Base-by-base conservation (phyloP, 2,113 vertebrate species). In the Calidris pygmaea region DNA sequence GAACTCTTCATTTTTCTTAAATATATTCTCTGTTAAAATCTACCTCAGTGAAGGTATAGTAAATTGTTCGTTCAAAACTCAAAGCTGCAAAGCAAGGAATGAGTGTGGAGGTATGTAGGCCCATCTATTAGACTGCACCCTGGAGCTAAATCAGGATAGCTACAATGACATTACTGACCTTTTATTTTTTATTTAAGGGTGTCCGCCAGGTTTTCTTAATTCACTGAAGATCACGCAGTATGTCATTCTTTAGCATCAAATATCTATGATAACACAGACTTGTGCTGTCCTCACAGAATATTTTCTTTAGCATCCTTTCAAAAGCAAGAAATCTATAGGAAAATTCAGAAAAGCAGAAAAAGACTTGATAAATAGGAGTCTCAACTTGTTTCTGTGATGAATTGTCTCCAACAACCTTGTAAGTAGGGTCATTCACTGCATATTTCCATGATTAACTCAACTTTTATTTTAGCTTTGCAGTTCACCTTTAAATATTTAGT, bases 401-500 rank as follows among this genome's bases (percentile, higher is more conserved):
- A 93, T 90, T 96, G 60, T 89, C 90, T 97, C 89, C 82, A 95
- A 73, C 75, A 94, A 86, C 86, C 94, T 89, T 74, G 90, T 95
- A 97, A 96, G 87, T 82, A 95, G 73, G 79, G 85, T 92, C 87
- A 95, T 90, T 97, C 87, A 92, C 65, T 89, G 53, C 95, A 97
- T 97, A 96, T 97, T 97, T 97, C 85, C 91, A 89, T 52, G 85
- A 96, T 97, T 97, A 97, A 96, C 92, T 97, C 95, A 96, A 94
- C 82, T 96, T 96, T 97, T 89, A 74, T 97, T 97, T 97, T 66
- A 97, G 95, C 79, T 91, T 92, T 94, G 58, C 87, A 90, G 87
- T 96, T 97, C 96, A 96, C 96, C 96, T 97, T 97, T 96, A 97
- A 96, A 97, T 97, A 97, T 97, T 97, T 97, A 95, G 93, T 93